A percentile compares a stretch with the other conserved stretches of the same genome.
Evolutionary conservation across 2,797 vertebrate species (phyloP).

Genomic region (Channa striata): DNA sequence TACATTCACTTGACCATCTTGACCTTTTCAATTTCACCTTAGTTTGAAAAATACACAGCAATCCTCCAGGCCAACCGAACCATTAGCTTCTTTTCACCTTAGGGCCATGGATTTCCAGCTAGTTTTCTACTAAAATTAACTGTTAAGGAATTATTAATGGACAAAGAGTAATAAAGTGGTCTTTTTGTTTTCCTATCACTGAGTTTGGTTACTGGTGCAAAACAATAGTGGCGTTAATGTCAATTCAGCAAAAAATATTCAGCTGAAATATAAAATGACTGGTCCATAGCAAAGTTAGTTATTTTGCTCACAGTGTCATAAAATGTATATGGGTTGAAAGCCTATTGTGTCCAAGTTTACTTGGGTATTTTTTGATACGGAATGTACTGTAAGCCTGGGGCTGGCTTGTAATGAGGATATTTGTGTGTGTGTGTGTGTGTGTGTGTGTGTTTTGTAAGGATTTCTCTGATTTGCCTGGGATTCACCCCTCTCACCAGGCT

Average conservation of each 20-base stretch:
- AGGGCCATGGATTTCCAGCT: no score
- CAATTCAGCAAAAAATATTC: background rate
- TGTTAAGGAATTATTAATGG: no score
- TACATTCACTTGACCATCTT: no score
- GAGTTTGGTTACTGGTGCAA: no score
- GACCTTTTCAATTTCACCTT: no score
- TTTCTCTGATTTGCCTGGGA: conserved; percentile 66
- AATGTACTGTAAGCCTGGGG: conserved; percentile 19
- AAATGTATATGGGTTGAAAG: background rate
- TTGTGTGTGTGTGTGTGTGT: conserved; percentile 37
- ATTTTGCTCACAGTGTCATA: background rate
- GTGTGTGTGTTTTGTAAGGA: conserved; percentile 51
- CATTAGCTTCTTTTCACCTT: no score
- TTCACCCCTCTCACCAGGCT: conserved; percentile 60
- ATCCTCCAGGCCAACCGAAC: no score
- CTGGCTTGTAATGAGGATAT: conserved; percentile 20
- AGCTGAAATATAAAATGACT: background rate
- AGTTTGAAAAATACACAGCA: no score
- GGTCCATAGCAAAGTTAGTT: no score
- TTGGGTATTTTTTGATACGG: background rate
- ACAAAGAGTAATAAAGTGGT: no score
- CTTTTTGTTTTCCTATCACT: no score
- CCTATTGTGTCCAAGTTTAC: background rate
- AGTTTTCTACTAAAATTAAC: no score
- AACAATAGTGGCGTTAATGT: background rate